A percentile compares a stretch with the other conserved stretches of the same genome.
Evolutionary conservation across 2,888 invertebrate species (phyloP).

Genomic region (Cheilosia impressa): DNA sequence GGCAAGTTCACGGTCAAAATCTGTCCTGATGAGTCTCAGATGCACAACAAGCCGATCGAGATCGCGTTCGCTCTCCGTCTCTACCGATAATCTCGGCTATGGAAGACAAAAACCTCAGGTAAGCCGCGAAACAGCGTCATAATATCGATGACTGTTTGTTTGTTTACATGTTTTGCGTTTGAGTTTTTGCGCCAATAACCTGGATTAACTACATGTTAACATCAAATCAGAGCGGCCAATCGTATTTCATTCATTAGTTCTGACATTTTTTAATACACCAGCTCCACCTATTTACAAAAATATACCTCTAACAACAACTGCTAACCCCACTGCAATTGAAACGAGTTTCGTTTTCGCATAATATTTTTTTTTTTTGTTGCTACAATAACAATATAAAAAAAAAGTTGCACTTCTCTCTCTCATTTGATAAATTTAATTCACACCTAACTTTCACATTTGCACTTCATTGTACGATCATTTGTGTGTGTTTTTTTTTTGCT

Average conservation of each 20-base stretch:
- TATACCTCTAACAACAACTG: slow-evolving; percentile 22
- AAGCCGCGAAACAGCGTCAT: slow-evolving; percentile 50
- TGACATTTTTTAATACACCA: not conserved
- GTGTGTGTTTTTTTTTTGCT: not conserved
- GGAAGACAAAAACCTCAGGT: slow-evolving; percentile 65
- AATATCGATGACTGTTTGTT: slow-evolving; percentile 37
- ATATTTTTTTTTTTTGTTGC: not conserved
- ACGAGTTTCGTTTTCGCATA: slow-evolving; percentile 19
- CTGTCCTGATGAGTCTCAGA: slow-evolving; percentile 80
- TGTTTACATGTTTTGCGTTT: slow-evolving; percentile 41
- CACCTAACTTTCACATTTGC: slow-evolving; percentile 56
- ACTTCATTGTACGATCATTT: slow-evolving; percentile 37
- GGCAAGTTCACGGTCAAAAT: slow-evolving; percentile 79
- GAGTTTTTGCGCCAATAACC: slow-evolving; percentile 40
- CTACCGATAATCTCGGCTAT: slow-evolving; percentile 75
- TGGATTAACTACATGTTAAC: slow-evolving; percentile 56
- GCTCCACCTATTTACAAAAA: slow-evolving; percentile 16
- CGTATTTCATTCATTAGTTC: slow-evolving; percentile 38
- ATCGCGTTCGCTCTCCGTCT: slow-evolving; percentile 77
- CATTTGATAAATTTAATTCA: slow-evolving; percentile 38
- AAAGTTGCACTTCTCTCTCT: slow-evolving; percentile 40
- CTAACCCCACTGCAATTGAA: slow-evolving; percentile 1
- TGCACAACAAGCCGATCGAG: slow-evolving; percentile 78
- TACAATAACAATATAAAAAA: not conserved
- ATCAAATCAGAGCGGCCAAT: slow-evolving; percentile 24